phyloP scores from a whole-genome alignment of 2,888 invertebrate species.

The Pasiphila rectangulata region DNA sequence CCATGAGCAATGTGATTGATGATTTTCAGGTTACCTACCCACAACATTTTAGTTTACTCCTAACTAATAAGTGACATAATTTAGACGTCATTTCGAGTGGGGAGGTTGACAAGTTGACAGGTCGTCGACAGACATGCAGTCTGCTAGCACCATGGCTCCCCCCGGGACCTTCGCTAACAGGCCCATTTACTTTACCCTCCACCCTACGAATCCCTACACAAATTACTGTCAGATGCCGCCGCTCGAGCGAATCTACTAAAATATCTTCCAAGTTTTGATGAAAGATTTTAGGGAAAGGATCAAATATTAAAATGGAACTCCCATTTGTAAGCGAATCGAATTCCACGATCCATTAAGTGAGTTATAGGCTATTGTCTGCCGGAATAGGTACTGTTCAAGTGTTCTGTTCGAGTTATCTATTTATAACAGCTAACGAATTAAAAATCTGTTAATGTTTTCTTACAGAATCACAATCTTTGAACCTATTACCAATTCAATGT shows the following conservation, averaged over 20 bases:
- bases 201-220: slow-evolving; percentile 48
- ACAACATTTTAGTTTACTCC: too few species aligned
- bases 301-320: slow-evolving; percentile 25
- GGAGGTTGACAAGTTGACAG: slow-evolving; percentile 30
- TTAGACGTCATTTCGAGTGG: slow-evolving; percentile 13
- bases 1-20: too few species aligned
- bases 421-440: too few species aligned
- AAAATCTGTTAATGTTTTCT: too few species aligned
- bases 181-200: slow-evolving; percentile 49
- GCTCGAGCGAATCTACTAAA: slow-evolving; percentile 35
- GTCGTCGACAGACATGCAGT: slow-evolving; percentile 28
- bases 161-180: slow-evolving; percentile 30
- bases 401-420: too few species aligned
- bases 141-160: slow-evolving; percentile 19
- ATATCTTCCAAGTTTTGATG: slow-evolving; percentile 36
- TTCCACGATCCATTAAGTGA: slow-evolving; percentile 18
- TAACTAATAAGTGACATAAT: slow-evolving; percentile 8
- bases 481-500: too few species aligned
- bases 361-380: slow-evolving; percentile 5
- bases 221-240: slow-evolving; percentile 42
- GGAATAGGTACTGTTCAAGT: neutral
- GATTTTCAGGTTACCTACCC: too few species aligned
- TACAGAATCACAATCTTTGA: too few species aligned
- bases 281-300: slow-evolving; percentile 33
- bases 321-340: slow-evolving; percentile 22